A percentile compares a stretch with the other conserved stretches of the same genome.
Evolutionary conservation across 2,888 invertebrate species (phyloP).

Genomic region (Nematopogon swammerdamellus): DNA sequence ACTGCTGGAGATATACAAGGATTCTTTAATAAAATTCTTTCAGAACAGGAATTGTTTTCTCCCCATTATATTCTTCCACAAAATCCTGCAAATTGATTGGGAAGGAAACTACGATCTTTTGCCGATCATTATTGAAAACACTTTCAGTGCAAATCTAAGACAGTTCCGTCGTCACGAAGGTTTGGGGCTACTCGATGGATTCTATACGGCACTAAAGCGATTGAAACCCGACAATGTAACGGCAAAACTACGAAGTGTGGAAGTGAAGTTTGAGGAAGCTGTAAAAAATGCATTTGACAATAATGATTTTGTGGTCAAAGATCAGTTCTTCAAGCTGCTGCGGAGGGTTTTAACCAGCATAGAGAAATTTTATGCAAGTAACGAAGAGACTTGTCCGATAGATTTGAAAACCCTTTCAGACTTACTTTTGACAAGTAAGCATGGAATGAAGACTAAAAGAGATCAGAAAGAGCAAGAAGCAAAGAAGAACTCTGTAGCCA

Average conservation of each 20-base stretch:
- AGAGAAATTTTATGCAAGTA: constrained; percentile 38
- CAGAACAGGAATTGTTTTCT: constrained; percentile 61
- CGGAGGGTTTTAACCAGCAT: constrained; percentile 52
- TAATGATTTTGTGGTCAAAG: constrained; percentile 40
- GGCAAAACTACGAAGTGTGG: constrained; percentile 33
- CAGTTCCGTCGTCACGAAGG: constrained; percentile 67
- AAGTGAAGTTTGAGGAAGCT: constrained; percentile 40
- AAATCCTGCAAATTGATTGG: constrained; percentile 64
- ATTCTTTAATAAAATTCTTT: constrained; percentile 57
- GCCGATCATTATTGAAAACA: constrained; percentile 53
- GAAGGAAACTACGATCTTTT: constrained; percentile 59
- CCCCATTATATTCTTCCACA: constrained; percentile 64
- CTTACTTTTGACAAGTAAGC: constrained; percentile 27
- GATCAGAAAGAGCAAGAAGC: constrained; percentile 15
- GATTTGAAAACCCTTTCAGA: constrained; percentile 34
- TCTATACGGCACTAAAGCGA: constrained; percentile 60
- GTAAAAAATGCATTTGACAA: constrained; percentile 34
- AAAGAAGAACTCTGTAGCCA: constrained; percentile 17
- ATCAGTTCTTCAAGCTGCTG: constrained; percentile 54
- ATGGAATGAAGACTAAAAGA: constrained; percentile 16
- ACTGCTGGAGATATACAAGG: constrained; percentile 46
- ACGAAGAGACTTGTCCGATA: constrained; percentile 21
- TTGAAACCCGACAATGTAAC: constrained; percentile 31
- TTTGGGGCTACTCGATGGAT: constrained; percentile 60
- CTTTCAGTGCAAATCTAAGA: constrained; percentile 58